Evolutionary conservation across 2,797 vertebrate genomes (phyloP).

Genomic region (Acipenser oxyrinchus): DNA sequence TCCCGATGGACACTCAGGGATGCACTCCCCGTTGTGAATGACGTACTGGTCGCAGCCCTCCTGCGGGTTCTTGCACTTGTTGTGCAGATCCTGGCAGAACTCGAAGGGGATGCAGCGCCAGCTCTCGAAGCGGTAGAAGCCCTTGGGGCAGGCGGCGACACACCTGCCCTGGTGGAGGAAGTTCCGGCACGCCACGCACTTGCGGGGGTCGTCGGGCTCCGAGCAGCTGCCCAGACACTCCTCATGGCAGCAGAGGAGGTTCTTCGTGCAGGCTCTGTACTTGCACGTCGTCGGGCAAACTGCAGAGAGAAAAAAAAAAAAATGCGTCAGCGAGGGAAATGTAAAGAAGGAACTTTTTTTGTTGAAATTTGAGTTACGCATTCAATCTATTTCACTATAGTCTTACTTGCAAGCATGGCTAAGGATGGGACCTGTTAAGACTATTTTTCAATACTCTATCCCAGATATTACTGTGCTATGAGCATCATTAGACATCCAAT

Average conservation of each 20-base stretch:
- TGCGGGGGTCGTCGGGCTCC: slow-evolving; percentile 55
- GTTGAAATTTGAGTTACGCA: too few relatives aligned
- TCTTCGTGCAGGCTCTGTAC: slow-evolving; percentile 68
- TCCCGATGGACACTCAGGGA: slow-evolving; percentile 87
- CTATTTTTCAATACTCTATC: too few relatives aligned
- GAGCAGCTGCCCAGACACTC: slow-evolving; percentile 86
- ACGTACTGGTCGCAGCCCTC: slow-evolving; percentile 76
- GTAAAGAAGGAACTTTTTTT: too few relatives aligned
- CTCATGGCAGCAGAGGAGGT: slow-evolving; percentile 79
- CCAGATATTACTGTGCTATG: too few relatives aligned
- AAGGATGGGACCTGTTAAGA: too few relatives aligned
- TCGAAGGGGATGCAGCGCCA: slow-evolving; percentile 87
- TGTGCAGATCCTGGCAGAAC: slow-evolving; percentile 87
- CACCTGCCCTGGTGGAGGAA: slow-evolving; percentile 72
- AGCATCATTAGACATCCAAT: too few relatives aligned
- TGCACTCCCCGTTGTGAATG: slow-evolving; percentile 81
- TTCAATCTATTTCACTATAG: too few relatives aligned
- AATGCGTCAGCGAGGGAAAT: too few relatives aligned
- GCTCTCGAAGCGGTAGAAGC: slow-evolving; percentile 75
- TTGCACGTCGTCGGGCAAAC: slow-evolving; percentile 80
- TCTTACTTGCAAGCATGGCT: too few relatives aligned
- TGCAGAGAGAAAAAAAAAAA: slow-evolving; percentile 27
- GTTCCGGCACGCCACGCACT: slow-evolving; percentile 81
- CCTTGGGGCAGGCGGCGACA: slow-evolving; percentile 69
- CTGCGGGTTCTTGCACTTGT: slow-evolving; percentile 63